Evolutionary conservation across 2,888 invertebrate genomes (phyloP).

Genomic region (Oxycera nigricornis): DNA sequence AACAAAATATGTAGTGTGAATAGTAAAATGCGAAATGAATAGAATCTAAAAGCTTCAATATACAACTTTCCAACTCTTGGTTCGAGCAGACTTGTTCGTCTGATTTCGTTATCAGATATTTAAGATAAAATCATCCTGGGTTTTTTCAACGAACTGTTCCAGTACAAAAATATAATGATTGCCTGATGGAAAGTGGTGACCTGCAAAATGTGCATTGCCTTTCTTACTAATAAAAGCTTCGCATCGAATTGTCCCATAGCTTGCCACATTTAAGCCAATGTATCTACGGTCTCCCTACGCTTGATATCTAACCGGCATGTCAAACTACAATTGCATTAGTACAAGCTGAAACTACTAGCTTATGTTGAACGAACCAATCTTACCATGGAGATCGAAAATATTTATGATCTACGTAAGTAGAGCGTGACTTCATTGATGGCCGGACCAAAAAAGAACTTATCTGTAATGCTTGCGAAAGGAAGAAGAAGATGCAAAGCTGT

Average conservation of each 20-base stretch:
- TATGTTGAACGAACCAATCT: slow-evolving; percentile 18
- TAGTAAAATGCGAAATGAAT: not conserved
- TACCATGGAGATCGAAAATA: slow-evolving; percentile 17
- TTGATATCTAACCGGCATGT: not conserved
- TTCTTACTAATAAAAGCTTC: not conserved
- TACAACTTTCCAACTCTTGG: not conserved
- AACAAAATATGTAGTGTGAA: not conserved
- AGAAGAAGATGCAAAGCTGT: not conserved
- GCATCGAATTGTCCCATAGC: not conserved
- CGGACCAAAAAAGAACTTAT: not conserved
- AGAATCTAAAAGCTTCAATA: too few relatives aligned
- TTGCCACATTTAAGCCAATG: too few relatives aligned
- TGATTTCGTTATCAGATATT: too few relatives aligned
- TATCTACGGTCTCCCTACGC: too few relatives aligned
- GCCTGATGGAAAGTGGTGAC: not conserved
- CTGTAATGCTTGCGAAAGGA: not conserved
- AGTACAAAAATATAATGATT: not conserved
- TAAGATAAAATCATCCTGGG: too few relatives aligned
- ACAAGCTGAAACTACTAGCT: not conserved
- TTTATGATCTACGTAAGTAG: slow-evolving; percentile 35
- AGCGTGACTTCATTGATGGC: not conserved
- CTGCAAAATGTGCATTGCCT: not conserved
- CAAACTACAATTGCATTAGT: slow-evolving; percentile 1
- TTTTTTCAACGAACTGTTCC: too few relatives aligned
- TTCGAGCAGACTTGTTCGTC: too few relatives aligned